Conservation (phyloP, 2,888 invertebrate species). For the Agrochola litura region DNA sequence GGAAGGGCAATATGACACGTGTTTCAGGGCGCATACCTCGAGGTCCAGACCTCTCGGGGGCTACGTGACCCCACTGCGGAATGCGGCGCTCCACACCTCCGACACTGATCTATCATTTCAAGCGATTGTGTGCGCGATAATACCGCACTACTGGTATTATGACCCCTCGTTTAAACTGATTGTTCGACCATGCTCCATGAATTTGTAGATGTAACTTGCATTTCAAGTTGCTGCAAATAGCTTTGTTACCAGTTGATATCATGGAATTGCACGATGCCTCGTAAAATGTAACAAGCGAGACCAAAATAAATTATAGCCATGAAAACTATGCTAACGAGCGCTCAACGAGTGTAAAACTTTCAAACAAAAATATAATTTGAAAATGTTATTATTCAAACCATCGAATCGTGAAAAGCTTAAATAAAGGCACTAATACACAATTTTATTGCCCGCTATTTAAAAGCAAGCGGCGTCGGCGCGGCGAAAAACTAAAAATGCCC, state of each 20-base stretch:
- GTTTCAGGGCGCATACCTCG: slow-evolving; percentile 67
- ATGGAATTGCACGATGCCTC: slow-evolving; percentile 9
- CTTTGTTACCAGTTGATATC: slow-evolving; percentile 10
- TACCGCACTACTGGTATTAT: slow-evolving; percentile 62
- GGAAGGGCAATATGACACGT: slow-evolving; percentile 70
- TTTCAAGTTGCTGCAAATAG: slow-evolving; percentile 43
- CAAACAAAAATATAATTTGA: slow-evolving; percentile 50
- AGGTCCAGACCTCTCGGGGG: slow-evolving; percentile 62
- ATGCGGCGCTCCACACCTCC: slow-evolving; percentile 64
- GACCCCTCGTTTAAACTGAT: slow-evolving; percentile 64
- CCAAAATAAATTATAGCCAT: slow-evolving; percentile 22
- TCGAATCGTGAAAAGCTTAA: slow-evolving; percentile 68
- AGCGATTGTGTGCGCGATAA: slow-evolving; percentile 74
- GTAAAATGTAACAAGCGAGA: slow-evolving; percentile 16
- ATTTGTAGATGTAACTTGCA: slow-evolving; percentile 47
- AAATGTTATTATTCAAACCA: slow-evolving; percentile 60
- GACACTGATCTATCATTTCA: slow-evolving; percentile 79
- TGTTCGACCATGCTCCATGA: slow-evolving; percentile 55
- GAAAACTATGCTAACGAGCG: slow-evolving; percentile 41
- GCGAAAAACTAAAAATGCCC: slow-evolving; percentile 81
- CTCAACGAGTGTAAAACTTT: slow-evolving; percentile 53
- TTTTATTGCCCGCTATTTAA: slow-evolving; percentile 75
- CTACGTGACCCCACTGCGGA: slow-evolving; percentile 76
- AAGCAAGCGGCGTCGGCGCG: slow-evolving; percentile 68
- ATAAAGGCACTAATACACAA: slow-evolving; percentile 71